These are phyloP conservation scores for Meiosimyza platycephala DNA, from an alignment of 2,888 invertebrate genomes.

Conservation along the genomic window DNA sequence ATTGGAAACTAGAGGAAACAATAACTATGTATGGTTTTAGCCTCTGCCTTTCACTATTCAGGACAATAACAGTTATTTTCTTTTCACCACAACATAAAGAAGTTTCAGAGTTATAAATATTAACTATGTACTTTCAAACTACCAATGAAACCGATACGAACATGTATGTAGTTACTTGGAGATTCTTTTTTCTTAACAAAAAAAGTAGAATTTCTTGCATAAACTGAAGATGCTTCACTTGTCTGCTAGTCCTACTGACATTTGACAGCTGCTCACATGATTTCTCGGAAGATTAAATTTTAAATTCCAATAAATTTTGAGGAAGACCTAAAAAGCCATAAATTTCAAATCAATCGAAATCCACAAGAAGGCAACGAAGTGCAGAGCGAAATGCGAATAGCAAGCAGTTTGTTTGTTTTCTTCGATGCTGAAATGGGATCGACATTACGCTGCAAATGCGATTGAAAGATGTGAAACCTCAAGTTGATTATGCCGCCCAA, in stretches of 20 bases:
- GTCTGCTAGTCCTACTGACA: conserved; percentile 11
- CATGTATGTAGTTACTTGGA: too few species aligned
- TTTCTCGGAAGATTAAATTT: conserved; percentile 28
- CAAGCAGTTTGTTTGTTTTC: conserved; percentile 19
- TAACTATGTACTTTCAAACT: too few species aligned
- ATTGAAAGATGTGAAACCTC: neutral
- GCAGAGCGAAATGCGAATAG: neutral
- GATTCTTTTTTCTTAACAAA: too few species aligned
- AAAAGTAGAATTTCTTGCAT: too few species aligned
- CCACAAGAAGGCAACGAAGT: neutral
- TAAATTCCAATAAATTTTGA: conserved; percentile 19
- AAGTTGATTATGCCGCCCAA: neutral
- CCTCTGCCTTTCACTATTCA: too few species aligned
- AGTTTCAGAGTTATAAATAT: too few species aligned
- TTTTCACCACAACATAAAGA: too few species aligned
- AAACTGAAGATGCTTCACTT: too few species aligned
- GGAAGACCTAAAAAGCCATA: conserved; percentile 28
- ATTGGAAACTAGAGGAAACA: too few species aligned
- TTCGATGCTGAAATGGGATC: conserved; percentile 7
- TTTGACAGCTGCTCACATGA: conserved; percentile 28
- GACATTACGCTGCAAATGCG: conserved; percentile 6
- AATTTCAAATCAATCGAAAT: conserved; percentile 24
- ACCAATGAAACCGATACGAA: too few species aligned
- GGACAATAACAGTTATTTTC: too few species aligned
- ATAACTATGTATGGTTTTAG: too few species aligned